Evolutionary conservation across 2,797 vertebrate species (phyloP).

Genomic region (Kryptopterus vitreolus): DNA sequence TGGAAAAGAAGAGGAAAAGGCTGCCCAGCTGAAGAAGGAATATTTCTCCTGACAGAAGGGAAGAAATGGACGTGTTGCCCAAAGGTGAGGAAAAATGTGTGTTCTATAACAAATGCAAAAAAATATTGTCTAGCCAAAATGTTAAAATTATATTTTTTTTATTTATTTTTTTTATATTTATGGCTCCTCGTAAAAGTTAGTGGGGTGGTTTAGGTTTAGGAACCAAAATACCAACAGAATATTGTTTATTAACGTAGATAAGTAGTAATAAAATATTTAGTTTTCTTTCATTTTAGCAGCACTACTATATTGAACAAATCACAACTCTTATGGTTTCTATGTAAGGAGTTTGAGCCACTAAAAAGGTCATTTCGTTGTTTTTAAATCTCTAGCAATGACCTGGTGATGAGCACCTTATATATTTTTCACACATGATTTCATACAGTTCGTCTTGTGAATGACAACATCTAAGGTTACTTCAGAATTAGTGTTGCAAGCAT

Average conservation of each 20-base stretch:
- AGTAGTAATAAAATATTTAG: too few relatives aligned
- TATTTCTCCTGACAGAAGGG: slow-evolving; percentile 12
- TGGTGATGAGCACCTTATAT: not conserved
- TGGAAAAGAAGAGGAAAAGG: not conserved
- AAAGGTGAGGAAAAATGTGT: slow-evolving; percentile 43
- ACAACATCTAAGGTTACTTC: not conserved
- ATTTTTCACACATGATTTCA: not conserved
- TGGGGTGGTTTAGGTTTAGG: not conserved
- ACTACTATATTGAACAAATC: not conserved
- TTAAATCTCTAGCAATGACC: too few relatives aligned
- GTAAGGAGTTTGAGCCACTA: not conserved
- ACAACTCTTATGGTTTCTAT: not conserved
- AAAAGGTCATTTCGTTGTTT: not conserved
- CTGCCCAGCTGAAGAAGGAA: not conserved
- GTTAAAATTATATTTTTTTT: not conserved
- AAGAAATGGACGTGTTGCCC: slow-evolving; percentile 42
- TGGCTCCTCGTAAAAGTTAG: not conserved
- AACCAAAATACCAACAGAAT: not conserved
- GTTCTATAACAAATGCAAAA: not conserved
- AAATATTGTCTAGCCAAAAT: not conserved
- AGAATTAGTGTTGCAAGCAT: not conserved
- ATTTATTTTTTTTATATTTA: not conserved
- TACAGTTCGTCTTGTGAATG: not conserved
- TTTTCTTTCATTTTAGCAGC: not conserved
- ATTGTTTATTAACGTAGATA: too few relatives aligned